Conservation (phyloP, 2,797 vertebrate genomes). For the Sebastes variabilis region DNA sequence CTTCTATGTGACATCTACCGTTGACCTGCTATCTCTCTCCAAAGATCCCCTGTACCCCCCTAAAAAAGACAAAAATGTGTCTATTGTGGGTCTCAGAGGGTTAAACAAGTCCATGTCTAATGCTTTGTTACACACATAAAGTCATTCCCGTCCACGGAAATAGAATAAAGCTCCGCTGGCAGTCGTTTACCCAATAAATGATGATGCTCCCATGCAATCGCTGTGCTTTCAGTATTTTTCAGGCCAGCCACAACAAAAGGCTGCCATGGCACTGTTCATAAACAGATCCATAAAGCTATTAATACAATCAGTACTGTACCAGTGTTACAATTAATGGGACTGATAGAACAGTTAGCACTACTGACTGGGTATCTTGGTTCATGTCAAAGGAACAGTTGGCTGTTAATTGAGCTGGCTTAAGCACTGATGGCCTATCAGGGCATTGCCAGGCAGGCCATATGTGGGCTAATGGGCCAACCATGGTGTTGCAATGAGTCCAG, state of each 20-base stretch:
- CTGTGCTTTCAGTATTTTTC: conserved; percentile 9
- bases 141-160: background rate
- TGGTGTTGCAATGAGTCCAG: conserved; percentile 23
- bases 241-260: conserved; percentile 10
- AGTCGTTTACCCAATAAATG: background rate
- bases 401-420: conserved; percentile 34
- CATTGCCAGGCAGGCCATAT: conserved; percentile 42
- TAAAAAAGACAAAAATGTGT: background rate
- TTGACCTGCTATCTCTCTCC: background rate
- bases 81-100: background rate
- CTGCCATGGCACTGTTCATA: background rate
- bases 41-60: background rate
- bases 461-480: conserved; percentile 43
- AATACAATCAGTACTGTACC: background rate
- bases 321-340: conserved; percentile 10
- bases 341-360: background rate
- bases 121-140: conserved; percentile 6
- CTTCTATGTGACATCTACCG: background rate
- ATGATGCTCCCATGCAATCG: background rate
- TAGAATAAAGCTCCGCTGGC: conserved; percentile 4
- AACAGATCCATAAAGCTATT: conserved; percentile 9
- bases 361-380: conserved; percentile 13
- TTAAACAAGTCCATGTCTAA: background rate
- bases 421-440: conserved; percentile 15
- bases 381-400: conserved; percentile 47